A percentile compares a stretch with the other conserved stretches of the same genome.
phyloP scores from a whole-genome alignment of 2,113 vertebrate species.

The Charina bottae region DNA sequence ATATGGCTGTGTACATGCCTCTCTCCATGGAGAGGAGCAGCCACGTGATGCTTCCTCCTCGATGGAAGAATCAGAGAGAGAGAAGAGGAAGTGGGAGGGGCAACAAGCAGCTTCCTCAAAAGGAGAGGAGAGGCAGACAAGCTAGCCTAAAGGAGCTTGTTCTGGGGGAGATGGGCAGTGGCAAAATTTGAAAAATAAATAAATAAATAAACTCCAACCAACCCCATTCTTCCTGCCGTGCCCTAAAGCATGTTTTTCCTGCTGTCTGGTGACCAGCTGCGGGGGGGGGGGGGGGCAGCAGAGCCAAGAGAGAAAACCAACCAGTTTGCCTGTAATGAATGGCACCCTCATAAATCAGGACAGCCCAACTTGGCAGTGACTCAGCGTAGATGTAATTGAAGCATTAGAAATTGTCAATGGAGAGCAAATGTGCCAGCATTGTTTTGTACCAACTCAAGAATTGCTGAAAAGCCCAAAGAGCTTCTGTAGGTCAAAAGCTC shows the following conservation, averaged over 20 bases:
- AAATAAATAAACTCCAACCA: neutral
- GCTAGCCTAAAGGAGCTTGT: neutral
- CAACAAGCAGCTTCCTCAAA: too few relatives aligned
- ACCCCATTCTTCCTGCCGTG: neutral
- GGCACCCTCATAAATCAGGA: neutral
- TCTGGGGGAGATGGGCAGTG: too few relatives aligned
- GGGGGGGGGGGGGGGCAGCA: neutral
- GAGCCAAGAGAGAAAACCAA: neutral
- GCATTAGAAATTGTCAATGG: neutral
- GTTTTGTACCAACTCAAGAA: neutral
- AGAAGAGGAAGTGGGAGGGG: too few relatives aligned
- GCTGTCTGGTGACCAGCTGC: neutral
- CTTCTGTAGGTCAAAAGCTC: too few relatives aligned
- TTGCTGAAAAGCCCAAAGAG: neutral
- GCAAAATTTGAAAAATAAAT: too few relatives aligned
- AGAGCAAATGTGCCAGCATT: neutral
- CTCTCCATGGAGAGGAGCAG: too few relatives aligned
- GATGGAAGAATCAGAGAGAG: too few relatives aligned
- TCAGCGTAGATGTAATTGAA: neutral
- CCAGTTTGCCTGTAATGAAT: neutral
- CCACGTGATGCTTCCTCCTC: too few relatives aligned
- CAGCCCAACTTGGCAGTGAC: neutral
- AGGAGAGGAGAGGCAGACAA: neutral
- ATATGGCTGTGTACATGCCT: too few relatives aligned
- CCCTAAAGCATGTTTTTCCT: neutral